Base-by-base conservation (phyloP, 2,888 invertebrate genomes). In the Petrolisthes cinctipes region DNA sequence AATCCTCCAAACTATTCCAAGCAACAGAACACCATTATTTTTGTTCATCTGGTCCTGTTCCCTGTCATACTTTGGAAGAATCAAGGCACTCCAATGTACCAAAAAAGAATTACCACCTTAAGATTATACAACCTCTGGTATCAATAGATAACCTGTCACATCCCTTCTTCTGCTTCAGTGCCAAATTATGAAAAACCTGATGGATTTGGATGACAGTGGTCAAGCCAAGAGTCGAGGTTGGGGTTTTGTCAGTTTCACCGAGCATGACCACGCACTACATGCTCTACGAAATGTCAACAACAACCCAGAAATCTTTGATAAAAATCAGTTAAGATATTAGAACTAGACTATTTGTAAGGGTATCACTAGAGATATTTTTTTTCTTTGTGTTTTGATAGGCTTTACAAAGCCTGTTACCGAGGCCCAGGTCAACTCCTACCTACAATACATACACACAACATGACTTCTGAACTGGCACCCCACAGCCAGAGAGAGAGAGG, bases 241-340 rank as follows among this genome's bases (percentile, higher is more conserved):
- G 93, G 99, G 96, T 5, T 99, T 99, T 93, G 96, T 99, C 61
- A 95, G 96, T 91, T 99, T 99, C 92, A 95, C 95, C 1, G 94
- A 95, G 37, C 99, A 99, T 92, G 96, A 97, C 91, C 96, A 97
- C 92, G 99, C 99, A 0, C 93, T 99, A 61, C 93, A 94, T 14
- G 97, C 97, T 73, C 94, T 99, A 5, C 94, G 97, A 90, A 94
- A 95, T 90, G 93, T 98, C 3, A 99, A 99, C 93, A 99, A 99
- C 92, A 98, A 99, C 93, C 97, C 99, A 0, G 95, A 95, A 20
- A 94, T 97, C 87, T 99, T 99, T 92, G 95, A 96, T 78, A 94
- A 94, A 83, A 94, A 95, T 82, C 95, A 95, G 93, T 97, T 97
- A 93, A 94, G 94, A 93, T 57, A 85, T 78, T 73, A 76, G 88